These are phyloP conservation scores for Zingel zingel DNA, from an alignment of 2,113 vertebrate genomes.

Conservation along the genomic window DNA sequence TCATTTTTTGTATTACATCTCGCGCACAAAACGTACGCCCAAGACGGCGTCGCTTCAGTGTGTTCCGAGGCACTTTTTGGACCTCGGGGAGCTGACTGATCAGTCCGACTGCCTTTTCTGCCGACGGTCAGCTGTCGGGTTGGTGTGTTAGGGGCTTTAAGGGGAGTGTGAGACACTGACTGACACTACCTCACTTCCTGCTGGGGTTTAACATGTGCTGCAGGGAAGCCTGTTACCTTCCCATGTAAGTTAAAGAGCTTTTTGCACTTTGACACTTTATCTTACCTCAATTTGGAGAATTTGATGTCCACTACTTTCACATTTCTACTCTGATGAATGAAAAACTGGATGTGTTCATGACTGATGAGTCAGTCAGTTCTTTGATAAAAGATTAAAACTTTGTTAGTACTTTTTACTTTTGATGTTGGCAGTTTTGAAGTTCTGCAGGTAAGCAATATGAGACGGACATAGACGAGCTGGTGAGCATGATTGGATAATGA, in stretches of 20 bases:
- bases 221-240: conserved; percentile 8
- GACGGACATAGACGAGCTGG: conserved; percentile 37
- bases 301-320: neutral
- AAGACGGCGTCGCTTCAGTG: too few species aligned
- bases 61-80: too few species aligned
- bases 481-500: conserved; percentile 71
- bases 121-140: too few species aligned
- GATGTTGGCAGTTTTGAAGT: conserved; percentile 56
- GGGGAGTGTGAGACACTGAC: neutral
- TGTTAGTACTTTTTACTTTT: conserved; percentile 26
- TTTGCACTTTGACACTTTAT: conserved; percentile 6
- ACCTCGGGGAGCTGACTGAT: too few species aligned
- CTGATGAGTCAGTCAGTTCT: conserved; percentile 18
- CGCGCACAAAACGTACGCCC: too few species aligned
- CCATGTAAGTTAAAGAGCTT: neutral
- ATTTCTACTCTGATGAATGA: neutral
- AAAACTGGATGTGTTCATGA: conserved; percentile 8
- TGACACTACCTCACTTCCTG: conserved; percentile 17
- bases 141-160: too few species aligned
- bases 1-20: too few species aligned
- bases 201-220: conserved; percentile 9
- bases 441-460: conserved; percentile 21
- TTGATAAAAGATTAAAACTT: conserved; percentile 53
- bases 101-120: too few species aligned
- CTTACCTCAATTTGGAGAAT: neutral